Evolutionary conservation across 2,113 vertebrate genomes (phyloP), one percentile per base, ranked within the genome.

Genomic region (Gasterosteus aculeatus): DNA sequence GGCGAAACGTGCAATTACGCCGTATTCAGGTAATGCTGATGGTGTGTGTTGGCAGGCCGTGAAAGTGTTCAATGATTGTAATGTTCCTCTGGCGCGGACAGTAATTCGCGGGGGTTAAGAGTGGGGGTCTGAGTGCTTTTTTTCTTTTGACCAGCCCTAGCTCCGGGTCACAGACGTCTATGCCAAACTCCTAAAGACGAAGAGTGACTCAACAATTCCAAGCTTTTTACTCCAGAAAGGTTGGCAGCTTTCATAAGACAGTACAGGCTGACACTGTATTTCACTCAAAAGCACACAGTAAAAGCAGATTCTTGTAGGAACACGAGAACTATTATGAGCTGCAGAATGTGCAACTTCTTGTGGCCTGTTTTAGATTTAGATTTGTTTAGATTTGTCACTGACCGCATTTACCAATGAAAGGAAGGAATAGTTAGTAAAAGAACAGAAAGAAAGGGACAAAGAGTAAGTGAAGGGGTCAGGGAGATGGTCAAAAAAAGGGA

Each of bases 171-270:
- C 68, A 76, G 75, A 73, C 7, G 14, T 78, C 19, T n/a, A 35
- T 42, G 69, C 58, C 80, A 84, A 82, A 85, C 63, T 80, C 61
- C 74, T 75, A n/a, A 62, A 79, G 57, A 72, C 22, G 11, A 58
- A 26, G 22, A 26, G 46, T 87, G 78, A 90, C 72, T 90, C 75
- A 88, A 70, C 4, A 31, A 72, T 86, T 85, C 78, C 81, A 84
- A 22, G 38, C 31, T 76, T 80, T 79, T 38, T 8, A 82, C 53
- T 72, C 64, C 73, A 74, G 29, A 74, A 42, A 38, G n/a, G 6
- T 68, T 84, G 85, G 71, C 71, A 74, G 70, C 72, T 58, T 69
- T 69, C 53, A 46, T 10, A 41, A 70, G 7, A 60, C 38, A 31
- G 66, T 15, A 33, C 59, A 73, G 58, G 12, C 59, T 56, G 19